These are phyloP conservation scores for Cephalopterus ornatus DNA, from an alignment of 2,113 vertebrate genomes.

Conservation along the genomic window DNA sequence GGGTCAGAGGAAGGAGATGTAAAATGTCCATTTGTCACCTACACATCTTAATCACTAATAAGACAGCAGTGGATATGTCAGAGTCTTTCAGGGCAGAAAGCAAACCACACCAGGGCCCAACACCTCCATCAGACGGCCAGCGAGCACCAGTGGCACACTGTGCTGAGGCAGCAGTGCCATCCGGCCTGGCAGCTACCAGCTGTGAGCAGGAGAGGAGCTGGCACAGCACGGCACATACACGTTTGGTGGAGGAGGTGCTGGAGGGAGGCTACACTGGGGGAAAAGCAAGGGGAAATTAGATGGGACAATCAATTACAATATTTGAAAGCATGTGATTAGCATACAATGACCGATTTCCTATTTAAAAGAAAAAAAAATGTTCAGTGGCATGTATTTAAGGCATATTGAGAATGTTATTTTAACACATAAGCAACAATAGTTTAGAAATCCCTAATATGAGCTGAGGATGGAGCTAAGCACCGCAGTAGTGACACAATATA, in stretches of 20 bases:
- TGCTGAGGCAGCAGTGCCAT: background rate
- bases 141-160: background rate
- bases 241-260: background rate
- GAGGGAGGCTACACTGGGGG: background rate
- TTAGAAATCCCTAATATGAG: background rate
- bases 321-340: background rate
- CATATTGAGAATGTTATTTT: background rate
- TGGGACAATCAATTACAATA: background rate
- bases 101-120: background rate
- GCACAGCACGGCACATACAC: rapidly evolving
- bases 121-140: background rate
- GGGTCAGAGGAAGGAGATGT: slow-evolving; percentile 34
- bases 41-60: background rate
- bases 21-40: background rate
- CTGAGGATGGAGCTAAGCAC: slow-evolving; percentile 37
- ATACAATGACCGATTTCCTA: slow-evolving; percentile 33
- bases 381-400: background rate
- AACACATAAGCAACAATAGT: slow-evolving; percentile 56
- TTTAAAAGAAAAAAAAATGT: background rate
- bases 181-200: rapidly evolving
- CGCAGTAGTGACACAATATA: slow-evolving; percentile 73
- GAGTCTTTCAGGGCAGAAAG: background rate
- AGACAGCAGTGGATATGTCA: background rate
- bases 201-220: background rate
- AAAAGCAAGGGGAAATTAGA: slow-evolving; percentile 12